phyloP scores from a whole-genome alignment of 2,113 vertebrate species.

The Riparia riparia region DNA sequence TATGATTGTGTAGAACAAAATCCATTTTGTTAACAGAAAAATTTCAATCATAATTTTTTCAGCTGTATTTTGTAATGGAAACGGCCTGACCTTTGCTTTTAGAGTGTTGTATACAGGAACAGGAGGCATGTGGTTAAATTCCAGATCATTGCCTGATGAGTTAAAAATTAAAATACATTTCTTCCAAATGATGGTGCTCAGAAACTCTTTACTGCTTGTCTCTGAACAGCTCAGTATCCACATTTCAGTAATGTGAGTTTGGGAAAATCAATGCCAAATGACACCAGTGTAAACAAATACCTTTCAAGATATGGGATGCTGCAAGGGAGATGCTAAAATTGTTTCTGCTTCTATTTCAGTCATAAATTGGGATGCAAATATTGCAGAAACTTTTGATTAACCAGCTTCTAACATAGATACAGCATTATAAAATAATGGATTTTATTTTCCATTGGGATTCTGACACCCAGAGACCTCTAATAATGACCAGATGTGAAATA shows the following conservation, averaged over 20 bases:
- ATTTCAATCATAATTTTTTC: not conserved
- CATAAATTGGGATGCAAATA: not conserved
- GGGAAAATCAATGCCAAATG: not conserved
- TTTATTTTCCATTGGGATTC: constrained; percentile 47
- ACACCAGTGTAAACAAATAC: not conserved
- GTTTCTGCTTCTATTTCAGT: not conserved
- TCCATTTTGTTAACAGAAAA: not conserved
- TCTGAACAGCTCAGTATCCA: not conserved
- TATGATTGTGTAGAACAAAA: not conserved
- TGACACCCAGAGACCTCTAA: constrained; percentile 22
- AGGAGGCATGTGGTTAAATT: not conserved
- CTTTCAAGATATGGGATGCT: not conserved
- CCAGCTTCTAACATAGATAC: not conserved
- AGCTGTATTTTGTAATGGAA: not conserved
- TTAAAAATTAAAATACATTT: not conserved
- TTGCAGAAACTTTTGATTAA: not conserved
- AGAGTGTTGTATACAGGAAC: rapidly evolving
- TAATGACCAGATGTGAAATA: constrained; percentile 24
- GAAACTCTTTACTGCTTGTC: not conserved
- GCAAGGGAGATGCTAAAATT: not conserved
- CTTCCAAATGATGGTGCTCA: not conserved
- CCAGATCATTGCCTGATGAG: not conserved
- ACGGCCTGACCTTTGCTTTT: not conserved
- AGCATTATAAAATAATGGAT: not conserved
- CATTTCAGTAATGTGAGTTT: not conserved